Conservation (phyloP, 2,888 invertebrate species). For the Clanis bilineata region DNA sequence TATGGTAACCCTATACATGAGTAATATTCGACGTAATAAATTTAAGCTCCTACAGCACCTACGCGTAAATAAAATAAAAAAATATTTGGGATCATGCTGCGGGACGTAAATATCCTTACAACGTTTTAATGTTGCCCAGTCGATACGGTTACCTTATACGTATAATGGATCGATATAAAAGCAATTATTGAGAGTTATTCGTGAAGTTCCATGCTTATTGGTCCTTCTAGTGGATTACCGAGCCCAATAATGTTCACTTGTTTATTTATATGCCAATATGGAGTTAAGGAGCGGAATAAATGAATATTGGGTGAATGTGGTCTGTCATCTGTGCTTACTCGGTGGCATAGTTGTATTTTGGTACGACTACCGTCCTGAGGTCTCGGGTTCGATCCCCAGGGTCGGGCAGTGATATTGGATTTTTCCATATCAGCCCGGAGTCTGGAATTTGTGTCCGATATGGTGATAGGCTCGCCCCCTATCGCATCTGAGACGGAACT, state of each 20-base stretch:
- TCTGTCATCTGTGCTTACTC: too few species aligned
- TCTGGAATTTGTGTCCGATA: too few species aligned
- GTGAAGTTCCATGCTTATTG: conserved; percentile 13
- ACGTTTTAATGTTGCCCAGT: conserved; percentile 11
- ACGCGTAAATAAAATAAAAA: conserved; percentile 15
- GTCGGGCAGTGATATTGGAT: too few species aligned
- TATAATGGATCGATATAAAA: conserved; percentile 14
- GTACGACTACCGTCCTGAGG: too few species aligned
- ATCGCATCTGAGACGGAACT: too few species aligned
- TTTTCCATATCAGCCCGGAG: too few species aligned
- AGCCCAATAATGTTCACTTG: conserved; percentile 12
- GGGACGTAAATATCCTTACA: conserved; percentile 9
- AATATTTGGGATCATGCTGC: conserved; percentile 14
- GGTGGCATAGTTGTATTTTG: too few species aligned
- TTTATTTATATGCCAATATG: conserved; percentile 15
- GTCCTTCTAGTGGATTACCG: conserved; percentile 12
- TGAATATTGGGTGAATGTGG: conserved; percentile 12
- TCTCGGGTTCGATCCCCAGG: too few species aligned
- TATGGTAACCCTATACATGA: too few species aligned
- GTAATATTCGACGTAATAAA: conserved; percentile 20
- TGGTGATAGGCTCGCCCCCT: too few species aligned
- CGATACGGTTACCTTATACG: not conserved
- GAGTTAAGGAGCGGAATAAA: conserved; percentile 15
- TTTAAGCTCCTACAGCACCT: conserved; percentile 8
- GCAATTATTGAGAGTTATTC: conserved; percentile 9